A percentile compares a stretch with the other conserved stretches of the same genome.
Conservation (phyloP, 53 echinoderm and acorn worm species). For the Astropecten irregularis region DNA sequence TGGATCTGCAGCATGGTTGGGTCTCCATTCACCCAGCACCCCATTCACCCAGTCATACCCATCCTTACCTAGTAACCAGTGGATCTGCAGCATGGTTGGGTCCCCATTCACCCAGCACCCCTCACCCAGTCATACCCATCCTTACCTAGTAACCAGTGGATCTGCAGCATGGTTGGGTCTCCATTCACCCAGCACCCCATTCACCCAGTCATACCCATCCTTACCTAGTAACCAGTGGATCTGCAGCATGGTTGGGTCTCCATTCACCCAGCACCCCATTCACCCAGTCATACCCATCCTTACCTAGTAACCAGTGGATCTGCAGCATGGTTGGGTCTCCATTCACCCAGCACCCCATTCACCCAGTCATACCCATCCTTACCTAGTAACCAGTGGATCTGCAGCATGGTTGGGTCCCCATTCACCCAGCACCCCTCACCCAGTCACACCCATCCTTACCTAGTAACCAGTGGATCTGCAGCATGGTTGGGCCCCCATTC, state of each 20-base stretch:
- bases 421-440: slow-evolving; percentile 78
- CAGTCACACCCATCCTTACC: slow-evolving; percentile 80
- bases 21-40: slow-evolving; percentile 83
- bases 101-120: slow-evolving; percentile 84
- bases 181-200: slow-evolving; percentile 84
- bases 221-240: too few species aligned
- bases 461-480: too few species aligned
- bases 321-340: slow-evolving; percentile 96
- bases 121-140: slow-evolving; percentile 78
- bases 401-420: slow-evolving; percentile 96
- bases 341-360: slow-evolving; percentile 83
- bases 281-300: slow-evolving; percentile 78
- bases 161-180: slow-evolving; percentile 95
- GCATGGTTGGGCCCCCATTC: slow-evolving; percentile 95
- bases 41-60: slow-evolving; percentile 78
- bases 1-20: slow-evolving; percentile 96
- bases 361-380: slow-evolving; percentile 73
- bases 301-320: too few species aligned
- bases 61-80: too few species aligned
- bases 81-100: slow-evolving; percentile 97
- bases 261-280: slow-evolving; percentile 82
- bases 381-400: too few species aligned
- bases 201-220: slow-evolving; percentile 77
- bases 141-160: too few species aligned
- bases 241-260: slow-evolving; percentile 96